A percentile compares a stretch with the other conserved stretches of the same genome.
Evolutionary conservation across 2,888 invertebrate genomes (phyloP).

Genomic region (Metalampra italica): DNA sequence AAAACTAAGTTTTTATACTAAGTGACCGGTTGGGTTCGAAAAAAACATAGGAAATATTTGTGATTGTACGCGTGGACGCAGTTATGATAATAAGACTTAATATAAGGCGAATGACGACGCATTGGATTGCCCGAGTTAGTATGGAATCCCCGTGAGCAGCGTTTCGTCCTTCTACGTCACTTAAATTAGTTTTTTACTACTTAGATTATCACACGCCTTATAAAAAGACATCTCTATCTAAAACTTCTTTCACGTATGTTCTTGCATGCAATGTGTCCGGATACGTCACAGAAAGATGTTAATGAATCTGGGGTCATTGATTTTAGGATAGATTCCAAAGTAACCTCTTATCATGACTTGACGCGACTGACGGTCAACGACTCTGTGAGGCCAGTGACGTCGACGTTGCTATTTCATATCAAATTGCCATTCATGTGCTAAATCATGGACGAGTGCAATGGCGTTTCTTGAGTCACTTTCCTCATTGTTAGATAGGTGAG

Average conservation of each 20-base stretch:
- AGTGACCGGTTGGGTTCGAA: no score
- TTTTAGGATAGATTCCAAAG: conserved; percentile 34
- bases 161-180: conserved; percentile 18
- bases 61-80: neutral
- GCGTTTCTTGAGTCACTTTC: conserved; percentile 17
- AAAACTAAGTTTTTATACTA: no score
- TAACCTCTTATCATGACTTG: conserved; percentile 32
- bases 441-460: conserved; percentile 44
- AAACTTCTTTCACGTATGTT: neutral
- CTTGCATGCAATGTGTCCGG: neutral
- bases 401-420: conserved; percentile 46
- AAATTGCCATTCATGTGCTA: conserved; percentile 48
- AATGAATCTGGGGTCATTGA: conserved; percentile 31
- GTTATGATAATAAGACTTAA: neutral
- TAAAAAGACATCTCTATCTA: neutral
- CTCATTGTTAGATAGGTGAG: neutral
- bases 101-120: conserved; percentile 17
- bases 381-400: conserved; percentile 43
- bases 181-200: neutral
- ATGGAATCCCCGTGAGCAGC: conserved; percentile 43
- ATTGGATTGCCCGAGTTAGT: conserved; percentile 35
- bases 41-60: no score
- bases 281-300: neutral
- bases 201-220: neutral
- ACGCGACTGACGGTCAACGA: conserved; percentile 43